These are phyloP conservation scores for Trichopria drosophilae DNA, from an alignment of 2,888 invertebrate species.

Conservation along the genomic window DNA sequence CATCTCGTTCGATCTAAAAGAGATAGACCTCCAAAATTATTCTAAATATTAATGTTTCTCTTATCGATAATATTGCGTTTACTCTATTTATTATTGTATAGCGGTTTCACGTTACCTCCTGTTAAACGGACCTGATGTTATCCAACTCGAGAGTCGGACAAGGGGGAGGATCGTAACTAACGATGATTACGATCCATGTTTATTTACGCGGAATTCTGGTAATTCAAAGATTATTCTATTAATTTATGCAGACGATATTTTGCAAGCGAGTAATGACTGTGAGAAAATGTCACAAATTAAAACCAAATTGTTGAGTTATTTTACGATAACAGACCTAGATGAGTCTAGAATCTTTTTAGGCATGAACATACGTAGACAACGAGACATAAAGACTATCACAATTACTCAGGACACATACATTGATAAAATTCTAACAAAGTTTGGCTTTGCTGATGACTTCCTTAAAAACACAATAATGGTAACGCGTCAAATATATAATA, in stretches of 20 bases:
- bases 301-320: neutral
- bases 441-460: too few species aligned
- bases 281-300: constrained; percentile 24
- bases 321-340: neutral
- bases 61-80: too few species aligned
- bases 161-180: constrained; percentile 25
- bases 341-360: constrained; percentile 1
- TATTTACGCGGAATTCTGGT: constrained; percentile 31
- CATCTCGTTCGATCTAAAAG: too few species aligned
- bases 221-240: constrained; percentile 22
- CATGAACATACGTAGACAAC: too few species aligned
- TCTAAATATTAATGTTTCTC: too few species aligned
- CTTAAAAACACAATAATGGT: constrained; percentile 21
- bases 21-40: too few species aligned
- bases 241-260: constrained; percentile 35
- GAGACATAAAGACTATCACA: constrained; percentile 1
- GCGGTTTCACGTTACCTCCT: too few species aligned
- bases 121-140: too few species aligned
- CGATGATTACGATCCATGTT: constrained; percentile 29
- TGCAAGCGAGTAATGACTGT: constrained; percentile 28
- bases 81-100: too few species aligned
- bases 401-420: constrained; percentile 4
- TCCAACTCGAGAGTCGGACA: too few species aligned
- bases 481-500: constrained; percentile 22
- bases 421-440: too few species aligned